Base-by-base conservation (phyloP, 2,888 invertebrate species). In the Ophion slaviceki region DNA sequence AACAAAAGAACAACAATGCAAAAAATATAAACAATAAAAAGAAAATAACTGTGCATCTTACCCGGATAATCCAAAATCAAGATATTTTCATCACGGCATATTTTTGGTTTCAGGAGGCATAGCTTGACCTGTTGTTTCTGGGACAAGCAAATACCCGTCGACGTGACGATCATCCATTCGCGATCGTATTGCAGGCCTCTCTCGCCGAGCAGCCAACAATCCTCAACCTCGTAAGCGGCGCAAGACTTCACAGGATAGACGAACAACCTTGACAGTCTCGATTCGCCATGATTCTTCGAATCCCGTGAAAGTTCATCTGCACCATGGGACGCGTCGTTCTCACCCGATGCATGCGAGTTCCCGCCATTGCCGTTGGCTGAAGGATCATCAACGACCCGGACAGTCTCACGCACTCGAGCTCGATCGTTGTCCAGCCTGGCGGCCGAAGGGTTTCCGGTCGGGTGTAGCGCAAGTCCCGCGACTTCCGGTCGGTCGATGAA, bases 211-310 rank as follows among this genome's bases (percentile, higher is more conserved):
- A 95, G 95, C 98, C 99, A 99, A 8, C 95, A 93, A 11, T 93
- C 91, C 53, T 91, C 91, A 40, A 97, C 95, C 94, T 96, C 96
- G 91, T 96, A 97, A 8, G 97, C 96, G 0, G 96, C 98, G 94
- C 99, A 99, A 0, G 99, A 99, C 94, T 99, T 99, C 7, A 99
- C 95, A 0, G 99, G 99, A 93, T 97, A 99, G 70, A 99, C 95
- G 91, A 95, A 96, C 87, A 97, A 95, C 85, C 95, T 76, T 17
- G 79, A 64, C 6, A 88, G 92, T 36, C 93, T 93, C 4, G 96
- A 90, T 53, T 80, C 77, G 61, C 10, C 78, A 11, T 62, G 5
- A 20, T n/a, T 53, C n/a, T 32, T 53, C 17, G 59, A 24, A 10
- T 68, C 28, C 5, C n/a, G 28, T 0, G 36, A 36, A 47, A 66